Conservation (phyloP, 2,888 invertebrate species). For the Salpingus planirostris region DNA sequence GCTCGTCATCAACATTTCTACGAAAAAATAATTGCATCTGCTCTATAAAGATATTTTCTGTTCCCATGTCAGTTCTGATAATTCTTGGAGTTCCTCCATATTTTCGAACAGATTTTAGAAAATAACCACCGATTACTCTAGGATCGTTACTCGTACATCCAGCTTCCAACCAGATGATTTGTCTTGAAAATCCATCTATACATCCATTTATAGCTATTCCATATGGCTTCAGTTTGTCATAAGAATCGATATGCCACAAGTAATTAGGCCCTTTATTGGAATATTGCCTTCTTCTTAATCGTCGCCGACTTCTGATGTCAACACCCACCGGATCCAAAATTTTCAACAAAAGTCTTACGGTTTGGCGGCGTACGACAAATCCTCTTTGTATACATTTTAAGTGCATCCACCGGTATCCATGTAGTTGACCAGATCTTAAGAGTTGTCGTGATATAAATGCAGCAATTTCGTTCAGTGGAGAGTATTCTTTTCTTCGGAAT, state of each 20-base stretch:
- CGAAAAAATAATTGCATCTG: constrained; percentile 8
- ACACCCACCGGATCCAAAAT: constrained; percentile 8
- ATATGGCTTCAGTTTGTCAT: constrained; percentile 15
- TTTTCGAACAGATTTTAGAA: background rate
- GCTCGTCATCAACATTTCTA: background rate
- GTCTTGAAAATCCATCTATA: constrained; percentile 1
- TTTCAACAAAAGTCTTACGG: background rate
- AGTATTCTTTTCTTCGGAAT: background rate
- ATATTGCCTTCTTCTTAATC: constrained; percentile 12
- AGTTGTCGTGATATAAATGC: background rate
- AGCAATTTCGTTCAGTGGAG: background rate
- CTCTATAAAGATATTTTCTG: constrained; percentile 13
- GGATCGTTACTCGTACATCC: background rate
- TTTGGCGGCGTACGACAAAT: background rate
- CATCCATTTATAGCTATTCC: constrained; percentile 1
- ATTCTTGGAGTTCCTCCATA: constrained; percentile 7
- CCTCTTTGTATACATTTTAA: background rate
- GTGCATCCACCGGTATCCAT: background rate
- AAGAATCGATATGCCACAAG: constrained; percentile 17
- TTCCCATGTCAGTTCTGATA: constrained; percentile 15
- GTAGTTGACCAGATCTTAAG: background rate
- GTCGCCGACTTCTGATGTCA: constrained; percentile 7
- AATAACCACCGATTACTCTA: background rate
- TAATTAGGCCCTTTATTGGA: constrained; percentile 13
- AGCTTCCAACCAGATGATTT: background rate